Evolutionary conservation across 2,797 vertebrate genomes (phyloP).

Genomic region (Mormyrus proboscirostris): DNA sequence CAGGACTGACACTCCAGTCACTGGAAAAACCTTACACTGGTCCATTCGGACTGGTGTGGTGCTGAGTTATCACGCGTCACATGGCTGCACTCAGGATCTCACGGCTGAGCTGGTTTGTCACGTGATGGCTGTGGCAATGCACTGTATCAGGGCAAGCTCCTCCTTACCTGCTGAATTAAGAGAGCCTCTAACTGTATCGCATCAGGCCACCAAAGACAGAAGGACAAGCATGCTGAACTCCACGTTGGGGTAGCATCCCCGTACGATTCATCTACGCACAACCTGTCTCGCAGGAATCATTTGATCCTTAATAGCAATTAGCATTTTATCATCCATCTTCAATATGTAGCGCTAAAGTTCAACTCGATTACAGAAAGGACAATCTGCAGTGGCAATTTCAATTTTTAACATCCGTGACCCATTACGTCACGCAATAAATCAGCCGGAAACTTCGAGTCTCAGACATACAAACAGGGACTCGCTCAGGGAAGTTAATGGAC

Average conservation of each 20-base stretch:
- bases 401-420: not conserved
- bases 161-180: not conserved
- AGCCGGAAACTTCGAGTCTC: not conserved
- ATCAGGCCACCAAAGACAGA: not conserved
- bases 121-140: not conserved
- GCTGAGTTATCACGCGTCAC: not conserved
- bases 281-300: not conserved
- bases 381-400: not conserved
- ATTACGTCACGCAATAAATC: not conserved
- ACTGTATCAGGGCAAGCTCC: not conserved
- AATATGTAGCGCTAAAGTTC: not conserved
- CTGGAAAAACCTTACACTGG: no score
- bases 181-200: not conserved
- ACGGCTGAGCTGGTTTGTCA: no score
- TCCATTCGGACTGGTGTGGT: no score
- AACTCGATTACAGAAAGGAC: not conserved
- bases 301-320: slow-evolving; percentile 1
- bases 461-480: not conserved
- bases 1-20: not conserved
- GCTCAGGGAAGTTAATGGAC: not conserved
- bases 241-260: not conserved
- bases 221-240: not conserved
- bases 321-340: not conserved
- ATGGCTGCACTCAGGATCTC: not conserved
- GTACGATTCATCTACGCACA: not conserved